Evolutionary conservation across 2,113 vertebrate genomes (phyloP).

Genomic region (Ivindomyrus marchei): DNA sequence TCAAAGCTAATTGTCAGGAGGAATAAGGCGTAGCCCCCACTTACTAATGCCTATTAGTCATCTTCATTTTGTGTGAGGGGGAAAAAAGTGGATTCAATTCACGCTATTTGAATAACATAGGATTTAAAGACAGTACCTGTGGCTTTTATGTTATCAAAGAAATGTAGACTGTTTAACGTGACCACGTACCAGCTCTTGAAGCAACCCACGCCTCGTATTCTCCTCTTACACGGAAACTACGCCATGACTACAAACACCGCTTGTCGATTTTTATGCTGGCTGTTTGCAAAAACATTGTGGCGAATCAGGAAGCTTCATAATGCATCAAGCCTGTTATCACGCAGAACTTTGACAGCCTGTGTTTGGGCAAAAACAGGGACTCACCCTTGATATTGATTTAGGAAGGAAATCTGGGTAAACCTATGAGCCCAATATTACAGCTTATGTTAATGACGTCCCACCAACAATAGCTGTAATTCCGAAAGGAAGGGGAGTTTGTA

Average conservation of each 20-base stretch:
- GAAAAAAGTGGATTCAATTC: slow-evolving; percentile 16
- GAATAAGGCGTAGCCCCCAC: slow-evolving; percentile 6
- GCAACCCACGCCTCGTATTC: not conserved
- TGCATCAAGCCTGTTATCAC: not conserved
- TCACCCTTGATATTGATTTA: not conserved
- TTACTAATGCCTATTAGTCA: slow-evolving; percentile 29
- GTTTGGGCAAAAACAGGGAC: not conserved
- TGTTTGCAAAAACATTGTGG: not conserved
- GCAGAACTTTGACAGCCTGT: not conserved
- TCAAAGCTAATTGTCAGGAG: slow-evolving; percentile 29
- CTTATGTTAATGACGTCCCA: not conserved
- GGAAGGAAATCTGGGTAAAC: not conserved
- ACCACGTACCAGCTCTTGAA: not conserved
- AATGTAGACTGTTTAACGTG: not conserved
- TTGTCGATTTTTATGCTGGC: not conserved
- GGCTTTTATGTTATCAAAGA: not conserved
- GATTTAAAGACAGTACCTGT: not conserved
- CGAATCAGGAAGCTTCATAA: not conserved
- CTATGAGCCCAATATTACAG: not conserved
- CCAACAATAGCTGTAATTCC: slow-evolving; percentile 7
- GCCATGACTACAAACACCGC: not conserved
- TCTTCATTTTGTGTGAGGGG: slow-evolving; percentile 4
- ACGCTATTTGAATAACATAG: not conserved
- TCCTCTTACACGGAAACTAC: not conserved
- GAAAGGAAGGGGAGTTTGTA: slow-evolving; percentile 10